Base-by-base conservation (phyloP, 2,797 vertebrate genomes). In the Numenius phaeopus region DNA sequence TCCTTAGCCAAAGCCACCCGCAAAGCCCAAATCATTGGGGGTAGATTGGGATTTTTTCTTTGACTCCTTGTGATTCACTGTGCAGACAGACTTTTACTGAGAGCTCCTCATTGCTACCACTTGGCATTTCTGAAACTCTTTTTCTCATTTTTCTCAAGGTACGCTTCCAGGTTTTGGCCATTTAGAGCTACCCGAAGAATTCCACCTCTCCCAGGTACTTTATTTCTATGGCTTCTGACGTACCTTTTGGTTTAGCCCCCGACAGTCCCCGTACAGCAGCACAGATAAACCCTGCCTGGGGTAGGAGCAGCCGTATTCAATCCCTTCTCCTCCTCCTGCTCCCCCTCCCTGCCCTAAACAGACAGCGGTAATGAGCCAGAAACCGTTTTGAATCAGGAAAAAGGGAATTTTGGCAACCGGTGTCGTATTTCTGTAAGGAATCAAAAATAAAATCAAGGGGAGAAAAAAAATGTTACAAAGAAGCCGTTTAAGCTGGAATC, bases 371-470 rank as follows among this genome's bases (percentile, higher is more conserved):
- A 92, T 67, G 72, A 94, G 83, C 58, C 92, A 94, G 92, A 94
- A 94, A 86, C 37, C 3, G 1, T 39, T 79, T 32, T 91, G 82
- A 91, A 77, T 86, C 55, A 49, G 50, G 80, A 88, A 87, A 87
- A 83, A 37, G 75, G 46, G 54, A 65, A 59, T 92, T 94, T 71
- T 96, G 95, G 93, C 84, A 96, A 75, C 27, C 0, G 3, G 46
- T 58, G 42, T 52, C 6, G 3, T 83, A 13, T 88, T 96, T 94
- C 92, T 96, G 61, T 75, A 91, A 84, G 62, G 58, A 83, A 81
- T 83, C 16, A 89, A 71, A 86, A 90, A 50, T 11, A 16, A 86
- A 89, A 85, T 91, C 52, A 69, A 37, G 52, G 34, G 65, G 23
- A 75, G 67, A 39, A 88, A 78, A 61, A 62, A 82, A 81, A n/a